phyloP scores from a whole-genome alignment of 2,888 invertebrate species.

The Ceratothoa steindachneri region DNA sequence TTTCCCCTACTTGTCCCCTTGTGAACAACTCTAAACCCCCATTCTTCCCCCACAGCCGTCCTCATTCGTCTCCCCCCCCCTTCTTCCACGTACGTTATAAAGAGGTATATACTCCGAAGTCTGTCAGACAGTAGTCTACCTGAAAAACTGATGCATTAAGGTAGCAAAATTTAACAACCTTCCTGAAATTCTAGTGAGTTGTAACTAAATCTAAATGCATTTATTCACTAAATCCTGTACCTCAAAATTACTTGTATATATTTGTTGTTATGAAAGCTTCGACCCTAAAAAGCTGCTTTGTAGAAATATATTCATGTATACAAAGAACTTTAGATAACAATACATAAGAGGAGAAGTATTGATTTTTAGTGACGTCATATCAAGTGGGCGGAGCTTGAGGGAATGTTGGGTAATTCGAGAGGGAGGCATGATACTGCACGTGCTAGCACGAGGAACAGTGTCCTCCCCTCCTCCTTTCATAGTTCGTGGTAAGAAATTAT shows the following conservation, averaged over 20 bases:
- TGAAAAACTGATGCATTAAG: not conserved
- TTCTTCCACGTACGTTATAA: not conserved
- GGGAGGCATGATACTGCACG: slow-evolving; percentile 9
- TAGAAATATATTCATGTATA: not conserved
- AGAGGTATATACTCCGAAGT: not conserved
- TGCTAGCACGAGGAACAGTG: not conserved
- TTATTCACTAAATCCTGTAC: no score
- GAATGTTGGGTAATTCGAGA: not conserved
- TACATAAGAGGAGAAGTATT: slow-evolving; percentile 4
- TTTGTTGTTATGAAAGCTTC: not conserved
- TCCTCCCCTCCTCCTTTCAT: not conserved
- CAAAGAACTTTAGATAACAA: slow-evolving; percentile 13
- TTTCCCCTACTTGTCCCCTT: not conserved
- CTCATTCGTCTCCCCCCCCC: not conserved
- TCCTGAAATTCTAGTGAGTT: no score
- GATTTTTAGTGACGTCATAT: slow-evolving; percentile 2
- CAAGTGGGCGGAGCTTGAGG: slow-evolving; percentile 8
- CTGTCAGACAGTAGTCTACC: not conserved
- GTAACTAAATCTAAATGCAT: no score
- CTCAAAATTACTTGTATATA: no score
- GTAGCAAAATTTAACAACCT: not conserved
- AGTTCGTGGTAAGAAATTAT: not conserved
- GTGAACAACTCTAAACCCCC: not conserved
- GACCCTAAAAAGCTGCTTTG: not conserved
- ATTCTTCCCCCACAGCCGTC: not conserved